phyloP scores from a whole-genome alignment of 2,888 invertebrate species.

The Pilophorus perplexus region DNA sequence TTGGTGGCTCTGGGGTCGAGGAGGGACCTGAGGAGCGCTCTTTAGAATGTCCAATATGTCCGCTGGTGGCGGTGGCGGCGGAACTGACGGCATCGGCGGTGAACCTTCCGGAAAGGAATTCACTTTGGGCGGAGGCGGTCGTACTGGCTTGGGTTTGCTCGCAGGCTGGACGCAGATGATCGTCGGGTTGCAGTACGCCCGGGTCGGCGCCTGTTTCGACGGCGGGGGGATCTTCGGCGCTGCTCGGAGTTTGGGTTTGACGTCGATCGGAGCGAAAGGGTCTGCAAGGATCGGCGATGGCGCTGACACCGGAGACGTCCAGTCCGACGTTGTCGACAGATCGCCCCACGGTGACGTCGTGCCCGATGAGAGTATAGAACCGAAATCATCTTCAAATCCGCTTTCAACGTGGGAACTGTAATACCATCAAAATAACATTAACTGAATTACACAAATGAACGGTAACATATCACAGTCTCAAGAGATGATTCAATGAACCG shows the following conservation, averaged over 20 bases:
- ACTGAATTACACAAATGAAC: too few relatives aligned
- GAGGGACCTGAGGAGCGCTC: constrained; percentile 49
- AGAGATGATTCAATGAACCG: too few relatives aligned
- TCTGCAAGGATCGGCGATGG: constrained; percentile 18
- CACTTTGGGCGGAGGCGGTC: constrained; percentile 56
- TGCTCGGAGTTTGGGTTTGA: constrained; percentile 18
- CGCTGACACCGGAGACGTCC: constrained; percentile 37
- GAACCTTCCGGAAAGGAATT: constrained; percentile 53
- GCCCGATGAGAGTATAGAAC: constrained; percentile 58
- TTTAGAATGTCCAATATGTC: constrained; percentile 51
- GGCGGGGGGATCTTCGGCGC: constrained; percentile 1
- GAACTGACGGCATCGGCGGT: constrained; percentile 76
- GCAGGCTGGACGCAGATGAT: constrained; percentile 63
- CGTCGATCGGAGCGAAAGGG: neutral
- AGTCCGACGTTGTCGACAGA: constrained; percentile 45
- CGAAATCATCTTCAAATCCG: constrained; percentile 82
- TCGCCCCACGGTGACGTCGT: constrained; percentile 47
- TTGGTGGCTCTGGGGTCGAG: constrained; percentile 47
- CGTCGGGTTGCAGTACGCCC: constrained; percentile 57
- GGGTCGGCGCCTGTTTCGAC: neutral
- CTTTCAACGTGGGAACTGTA: constrained; percentile 68
- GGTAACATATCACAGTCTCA: too few relatives aligned
- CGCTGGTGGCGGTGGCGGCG: constrained; percentile 72
- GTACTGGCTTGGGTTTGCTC: constrained; percentile 53
- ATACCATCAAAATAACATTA: constrained; percentile 50